phyloP scores from a whole-genome alignment of 2,888 invertebrate species.

The Elysia crispata region DNA sequence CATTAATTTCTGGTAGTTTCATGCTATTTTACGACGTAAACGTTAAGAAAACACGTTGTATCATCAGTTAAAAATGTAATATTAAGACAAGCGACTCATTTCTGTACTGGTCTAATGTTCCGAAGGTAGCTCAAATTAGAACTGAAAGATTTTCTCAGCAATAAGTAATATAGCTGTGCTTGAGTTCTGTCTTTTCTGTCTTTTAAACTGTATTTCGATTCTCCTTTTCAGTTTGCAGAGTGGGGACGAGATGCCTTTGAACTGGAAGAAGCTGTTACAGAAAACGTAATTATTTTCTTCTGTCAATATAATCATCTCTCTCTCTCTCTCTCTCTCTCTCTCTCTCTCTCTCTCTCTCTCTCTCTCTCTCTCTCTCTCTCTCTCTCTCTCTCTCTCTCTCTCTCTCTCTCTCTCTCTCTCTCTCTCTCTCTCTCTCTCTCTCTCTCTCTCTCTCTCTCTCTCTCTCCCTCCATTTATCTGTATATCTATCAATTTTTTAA shows the following conservation, averaged over 20 bases:
- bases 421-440: conserved; percentile 3
- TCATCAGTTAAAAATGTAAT: too few species aligned
- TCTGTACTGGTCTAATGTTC: too few species aligned
- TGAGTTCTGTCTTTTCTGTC: background rate
- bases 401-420: conserved; percentile 1
- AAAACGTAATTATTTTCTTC: background rate
- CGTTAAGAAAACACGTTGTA: too few species aligned
- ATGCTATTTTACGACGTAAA: too few species aligned
- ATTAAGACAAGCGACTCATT: too few species aligned
- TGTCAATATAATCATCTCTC: too few species aligned
- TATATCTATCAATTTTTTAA: too few species aligned
- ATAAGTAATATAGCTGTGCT: too few species aligned
- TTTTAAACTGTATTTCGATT: conserved; percentile 2
- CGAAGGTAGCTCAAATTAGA: too few species aligned
- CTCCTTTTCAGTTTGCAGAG: background rate
- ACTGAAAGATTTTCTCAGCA: too few species aligned
- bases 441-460: conserved; percentile 20
- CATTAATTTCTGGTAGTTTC: too few species aligned
- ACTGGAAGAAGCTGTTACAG: background rate
- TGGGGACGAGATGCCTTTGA: background rate
- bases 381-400: background rate
- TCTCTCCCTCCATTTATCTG: background rate
- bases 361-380: conserved; percentile 25
- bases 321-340: conserved; percentile 14
- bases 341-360: conserved; percentile 27